phyloP scores from a whole-genome alignment of 64 coral and sea anemone genomes.

The Catalaphyllia jardinei region DNA sequence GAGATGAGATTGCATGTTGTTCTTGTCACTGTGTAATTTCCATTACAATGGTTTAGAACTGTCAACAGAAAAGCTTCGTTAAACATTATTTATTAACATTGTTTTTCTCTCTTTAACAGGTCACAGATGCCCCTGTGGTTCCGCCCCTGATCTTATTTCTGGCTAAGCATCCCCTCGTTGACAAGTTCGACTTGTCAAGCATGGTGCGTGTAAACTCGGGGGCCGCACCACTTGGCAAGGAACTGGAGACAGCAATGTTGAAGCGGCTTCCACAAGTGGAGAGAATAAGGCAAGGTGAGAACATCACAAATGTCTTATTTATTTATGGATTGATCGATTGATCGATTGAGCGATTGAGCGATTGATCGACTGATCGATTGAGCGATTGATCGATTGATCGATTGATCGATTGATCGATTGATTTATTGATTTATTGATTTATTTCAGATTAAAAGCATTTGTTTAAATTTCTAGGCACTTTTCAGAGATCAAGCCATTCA shows the following conservation, averaged over 20 bases:
- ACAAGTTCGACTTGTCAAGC: conserved; percentile 41
- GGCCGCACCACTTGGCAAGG: conserved; percentile 43
- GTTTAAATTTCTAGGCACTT: not conserved
- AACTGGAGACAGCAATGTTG: conserved; percentile 22
- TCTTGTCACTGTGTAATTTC: too few relatives aligned
- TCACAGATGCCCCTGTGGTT: conserved; percentile 24
- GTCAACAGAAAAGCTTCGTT: not conserved
- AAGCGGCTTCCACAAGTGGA: conserved; percentile 14
- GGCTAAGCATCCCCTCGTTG: conserved; percentile 51
- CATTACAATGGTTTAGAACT: too few relatives aligned
- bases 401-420: too few relatives aligned
- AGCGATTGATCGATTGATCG: too few relatives aligned
- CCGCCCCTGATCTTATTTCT: conserved; percentile 40
- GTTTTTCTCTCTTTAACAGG: not conserved
- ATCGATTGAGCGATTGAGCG: too few relatives aligned
- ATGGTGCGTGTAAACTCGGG: conserved; percentile 20
- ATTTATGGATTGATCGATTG: not conserved
- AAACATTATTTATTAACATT: not conserved
- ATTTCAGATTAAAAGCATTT: not conserved
- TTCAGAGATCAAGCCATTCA: not conserved
- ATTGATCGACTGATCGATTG: too few relatives aligned
- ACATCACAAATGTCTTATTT: not conserved
- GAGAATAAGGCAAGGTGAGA: conserved; percentile 36
- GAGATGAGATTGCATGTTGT: too few relatives aligned
- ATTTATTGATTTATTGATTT: not conserved